Base-by-base conservation (phyloP, 1,140 invertebrate genomes). In the Heliconius nattereri region DNA sequence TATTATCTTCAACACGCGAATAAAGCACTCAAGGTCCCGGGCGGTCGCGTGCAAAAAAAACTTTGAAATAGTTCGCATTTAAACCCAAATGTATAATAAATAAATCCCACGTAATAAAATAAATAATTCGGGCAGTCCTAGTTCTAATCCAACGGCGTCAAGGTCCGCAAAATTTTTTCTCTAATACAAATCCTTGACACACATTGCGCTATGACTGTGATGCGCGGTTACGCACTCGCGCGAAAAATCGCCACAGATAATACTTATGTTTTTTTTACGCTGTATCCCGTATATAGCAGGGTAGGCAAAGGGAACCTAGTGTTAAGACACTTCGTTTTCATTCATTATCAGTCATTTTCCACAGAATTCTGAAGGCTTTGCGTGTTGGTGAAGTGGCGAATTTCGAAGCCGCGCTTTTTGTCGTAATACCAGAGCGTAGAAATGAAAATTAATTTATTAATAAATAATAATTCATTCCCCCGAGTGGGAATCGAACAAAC, bases 101-200 rank as follows among this genome's bases (percentile, higher is more conserved):
- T 79, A 78, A 74, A 81, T 73, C 85, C 85, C 85, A 86, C 85
- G 84, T 86, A 91, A 90, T 87, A 88, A 90, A 90, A 90, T 86
- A 90, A 90, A 90, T 86, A 90, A 90, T 71, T 89, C 89, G 89
- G 90, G 86, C 89, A 86, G 88, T 88, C 91, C 90, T 92, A 92
- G 88, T 90, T 92, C 91, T 91, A 87, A 92, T 90, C 89, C 87
- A 89, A 85, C 80, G 73, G 84, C 89, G 85, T 82, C 90, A 91
- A 92, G 91, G 91, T 90, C 82, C 78, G 90, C 91, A 85, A 92
- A 52, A 66, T 91, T 93, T 93, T 93, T 93, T 93, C 90, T 89
- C 88, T 86, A 90, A 89, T 86, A 88, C 83, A 77, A 89, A 84
- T 88, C 91, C 91, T 93, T 93, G 91, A 93, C 91, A 93, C 86